Conservation (phyloP, 2,888 invertebrate genomes). For the Vanessa cardui region DNA sequence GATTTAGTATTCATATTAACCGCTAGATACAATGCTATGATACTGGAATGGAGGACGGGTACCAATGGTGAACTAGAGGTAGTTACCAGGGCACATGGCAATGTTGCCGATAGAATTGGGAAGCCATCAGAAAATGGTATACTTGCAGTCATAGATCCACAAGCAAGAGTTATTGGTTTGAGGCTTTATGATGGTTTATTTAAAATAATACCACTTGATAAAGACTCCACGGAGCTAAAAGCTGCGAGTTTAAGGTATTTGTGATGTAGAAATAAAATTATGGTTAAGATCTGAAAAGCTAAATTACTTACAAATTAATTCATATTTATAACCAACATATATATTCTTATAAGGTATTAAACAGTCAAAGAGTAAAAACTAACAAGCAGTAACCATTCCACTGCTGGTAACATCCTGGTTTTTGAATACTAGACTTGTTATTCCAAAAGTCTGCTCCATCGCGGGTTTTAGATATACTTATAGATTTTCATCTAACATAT, state of each 20-base stretch:
- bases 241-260: conserved; percentile 90
- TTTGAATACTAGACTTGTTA: no score
- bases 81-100: conserved; percentile 97
- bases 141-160: conserved; percentile 97
- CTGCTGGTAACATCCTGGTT: no score
- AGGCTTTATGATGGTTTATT: conserved; percentile 98
- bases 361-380: no score
- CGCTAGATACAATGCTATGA: conserved; percentile 97
- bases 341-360: no score
- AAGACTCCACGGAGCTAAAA: conserved; percentile 95
- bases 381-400: no score
- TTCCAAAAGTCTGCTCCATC: no score
- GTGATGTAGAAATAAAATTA: no score
- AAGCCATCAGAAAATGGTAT: conserved; percentile 98
- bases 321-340: no score
- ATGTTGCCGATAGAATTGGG: conserved; percentile 97
- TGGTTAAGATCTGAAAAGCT: no score
- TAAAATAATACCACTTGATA: conserved; percentile 98
- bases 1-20: conserved; percentile 97
- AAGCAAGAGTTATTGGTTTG: conserved; percentile 96
- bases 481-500: no score
- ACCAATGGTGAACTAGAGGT: conserved; percentile 93
- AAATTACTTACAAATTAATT: no score
- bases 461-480: no score
- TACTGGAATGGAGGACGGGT: conserved; percentile 92